phyloP scores from a whole-genome alignment of 2,113 vertebrate species.

The Xiphias gladius region DNA sequence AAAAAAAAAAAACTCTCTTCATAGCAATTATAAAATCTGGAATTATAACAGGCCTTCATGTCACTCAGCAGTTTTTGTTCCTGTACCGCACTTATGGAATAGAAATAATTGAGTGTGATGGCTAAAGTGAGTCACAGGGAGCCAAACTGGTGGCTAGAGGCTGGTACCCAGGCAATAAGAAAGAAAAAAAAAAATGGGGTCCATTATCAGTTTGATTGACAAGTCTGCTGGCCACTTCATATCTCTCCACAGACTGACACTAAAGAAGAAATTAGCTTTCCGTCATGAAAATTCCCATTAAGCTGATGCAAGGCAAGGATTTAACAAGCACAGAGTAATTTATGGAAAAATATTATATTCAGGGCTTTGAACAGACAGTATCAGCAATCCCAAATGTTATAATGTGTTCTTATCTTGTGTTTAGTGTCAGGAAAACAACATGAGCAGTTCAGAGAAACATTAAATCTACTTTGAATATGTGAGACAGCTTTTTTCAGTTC shows the following conservation, averaged over 20 bases:
- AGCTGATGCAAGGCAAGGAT: background rate
- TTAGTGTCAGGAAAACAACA: background rate
- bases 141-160: background rate
- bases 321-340: background rate
- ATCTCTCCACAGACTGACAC: background rate
- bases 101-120: conserved; percentile 10
- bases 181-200: background rate
- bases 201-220: conserved; percentile 9
- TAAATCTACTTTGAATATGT: background rate
- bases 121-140: conserved; percentile 20
- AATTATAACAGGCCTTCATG: no score
- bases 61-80: background rate
- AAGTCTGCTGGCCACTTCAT: background rate
- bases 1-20: no score
- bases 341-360: background rate
- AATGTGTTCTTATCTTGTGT: background rate
- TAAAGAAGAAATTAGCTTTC: background rate
- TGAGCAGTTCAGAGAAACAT: background rate
- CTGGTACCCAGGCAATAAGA: background rate
- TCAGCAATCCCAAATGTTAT: background rate
- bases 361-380: background rate
- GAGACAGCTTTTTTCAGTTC: background rate
- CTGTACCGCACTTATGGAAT: background rate
- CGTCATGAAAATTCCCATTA: background rate
- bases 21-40: no score